Evolutionary conservation across 2,888 invertebrate species (phyloP), one percentile per base, ranked within the genome.

Genomic region (Furcula furcula): DNA sequence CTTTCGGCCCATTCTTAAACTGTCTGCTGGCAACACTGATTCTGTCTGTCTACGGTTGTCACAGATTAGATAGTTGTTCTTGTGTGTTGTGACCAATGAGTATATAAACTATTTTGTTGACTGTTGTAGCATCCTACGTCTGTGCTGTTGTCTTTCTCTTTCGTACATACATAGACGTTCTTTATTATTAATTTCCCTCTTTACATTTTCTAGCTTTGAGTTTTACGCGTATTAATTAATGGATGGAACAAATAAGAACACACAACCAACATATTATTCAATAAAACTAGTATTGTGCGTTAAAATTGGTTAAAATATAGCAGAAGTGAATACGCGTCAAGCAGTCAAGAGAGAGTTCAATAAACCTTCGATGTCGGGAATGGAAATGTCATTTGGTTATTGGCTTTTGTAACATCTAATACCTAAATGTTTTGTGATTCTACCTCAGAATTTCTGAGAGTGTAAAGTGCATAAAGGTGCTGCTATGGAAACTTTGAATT

Each of bases 401-500:
- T 73, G 65, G 64, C 66, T 70, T 75, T 71, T 67, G 64, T 56
- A 58, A n/a, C n/a, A n/a, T n/a, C n/a, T n/a, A n/a, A n/a, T n/a
- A n/a, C n/a, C 65, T 65, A 59, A 66, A 65, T 67, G 65, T 68
- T 64, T 51, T 65, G 65, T 65, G 65, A 65, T 59, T 62, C 63
- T 57, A 42, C 60, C 54, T 50, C 60, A 43, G n/a, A 55, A 57
- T 55, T 62, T 41, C 50, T 48, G 37, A 42, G 40, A 48, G 44
- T 47, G 45, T 41, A 19, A 38, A 53, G 46, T 37, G 18, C 7
- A 25, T 31, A 33, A 41, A 10, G 14, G 44, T 48, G 47, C 66
- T 78, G 77, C 67, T 71, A 86, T 88, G 87, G 88, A 88, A 74
- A 85, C 71, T 65, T 79, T 73, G 58, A 82, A 65, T 63, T 56